Percentiles rank a stretch among this genome's conserved stretches.
Conservation (phyloP, 2,113 vertebrate species). For the Sus scrofa region T2T-Sscrofa CM000817.6:130850501-130851000, state of each 20-base stretch:
- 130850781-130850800: not conserved
- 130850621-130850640: not conserved
- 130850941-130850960: conserved; percentile 48
- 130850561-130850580: not conserved
- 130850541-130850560: not conserved
- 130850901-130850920: conserved; percentile 57
- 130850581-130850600: not conserved
- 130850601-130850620: not conserved
- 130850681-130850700: not conserved
- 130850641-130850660: not conserved
- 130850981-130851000: conserved; percentile 23
- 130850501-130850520: not conserved
- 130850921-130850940: conserved; percentile 38
- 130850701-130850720: not conserved
- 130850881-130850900: conserved; percentile 50
- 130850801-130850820: not conserved
- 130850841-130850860: conserved; percentile 27
- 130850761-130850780: not conserved
- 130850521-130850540: not conserved
- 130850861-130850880: conserved; percentile 54
- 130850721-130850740: not conserved
- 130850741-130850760: not conserved
- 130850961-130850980: conserved; percentile 63
- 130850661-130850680: not conserved
- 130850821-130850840: not conserved